Evolutionary conservation across 2,888 invertebrate genomes (phyloP).

Genomic region (Troides helena): DNA sequence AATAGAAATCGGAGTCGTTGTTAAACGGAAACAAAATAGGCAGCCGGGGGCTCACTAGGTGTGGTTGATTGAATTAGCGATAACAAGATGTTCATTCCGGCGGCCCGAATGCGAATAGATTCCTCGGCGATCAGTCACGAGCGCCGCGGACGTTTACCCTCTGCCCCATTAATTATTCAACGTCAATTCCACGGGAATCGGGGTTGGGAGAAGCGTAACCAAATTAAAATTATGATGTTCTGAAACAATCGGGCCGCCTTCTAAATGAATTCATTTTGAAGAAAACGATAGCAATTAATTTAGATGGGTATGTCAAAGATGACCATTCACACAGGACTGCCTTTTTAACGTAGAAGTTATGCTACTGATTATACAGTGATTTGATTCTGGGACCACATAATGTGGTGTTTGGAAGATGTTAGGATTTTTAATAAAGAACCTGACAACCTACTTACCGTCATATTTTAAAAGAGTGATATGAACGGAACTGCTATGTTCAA

Average conservation of each 20-base stretch:
- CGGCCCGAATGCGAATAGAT: slow-evolving; percentile 34
- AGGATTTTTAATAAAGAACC: too few species aligned
- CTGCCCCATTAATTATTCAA: slow-evolving; percentile 64
- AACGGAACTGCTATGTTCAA: too few species aligned
- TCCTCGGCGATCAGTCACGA: slow-evolving; percentile 37
- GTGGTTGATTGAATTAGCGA: slow-evolving; percentile 39
- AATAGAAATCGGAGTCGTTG: slow-evolving; percentile 32
- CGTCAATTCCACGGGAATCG: slow-evolving; percentile 55
- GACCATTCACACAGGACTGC: too few species aligned
- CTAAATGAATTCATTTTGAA: background rate
- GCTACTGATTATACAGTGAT: too few species aligned
- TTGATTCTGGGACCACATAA: too few species aligned
- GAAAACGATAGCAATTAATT: background rate
- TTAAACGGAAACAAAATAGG: slow-evolving; percentile 33
- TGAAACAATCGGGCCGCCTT: slow-evolving; percentile 50
- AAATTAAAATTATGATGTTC: slow-evolving; percentile 55
- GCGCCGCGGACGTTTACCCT: slow-evolving; percentile 40
- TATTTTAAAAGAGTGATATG: too few species aligned
- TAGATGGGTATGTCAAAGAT: too few species aligned
- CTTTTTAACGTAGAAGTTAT: too few species aligned
- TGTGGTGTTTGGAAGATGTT: too few species aligned
- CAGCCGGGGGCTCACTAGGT: slow-evolving; percentile 31
- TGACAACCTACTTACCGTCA: too few species aligned
- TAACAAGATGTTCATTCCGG: slow-evolving; percentile 38
- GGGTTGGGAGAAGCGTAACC: slow-evolving; percentile 39